These are phyloP conservation scores for Aradophagus sp. DNA, from an alignment of 1,140 invertebrate genomes.

Conservation along the genomic window DNA sequence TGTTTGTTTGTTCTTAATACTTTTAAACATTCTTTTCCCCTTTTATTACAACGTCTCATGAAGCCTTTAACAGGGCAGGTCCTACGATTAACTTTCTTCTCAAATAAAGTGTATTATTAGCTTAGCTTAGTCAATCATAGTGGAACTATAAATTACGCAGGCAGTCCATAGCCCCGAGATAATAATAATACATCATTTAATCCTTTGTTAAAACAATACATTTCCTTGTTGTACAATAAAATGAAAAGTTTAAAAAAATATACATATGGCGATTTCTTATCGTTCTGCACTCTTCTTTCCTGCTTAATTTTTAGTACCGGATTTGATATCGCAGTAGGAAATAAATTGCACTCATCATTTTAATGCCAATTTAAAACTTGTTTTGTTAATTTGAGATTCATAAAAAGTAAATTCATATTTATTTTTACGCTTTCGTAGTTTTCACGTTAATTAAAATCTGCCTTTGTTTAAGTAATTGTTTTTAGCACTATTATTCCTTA, in stretches of 20 bases:
- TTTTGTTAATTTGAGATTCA: too few relatives aligned
- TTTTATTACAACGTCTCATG: constrained; percentile 59
- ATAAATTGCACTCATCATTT: constrained; percentile 1
- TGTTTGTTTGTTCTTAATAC: constrained; percentile 50
- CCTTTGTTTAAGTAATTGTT: too few relatives aligned
- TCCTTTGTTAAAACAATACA: constrained; percentile 71
- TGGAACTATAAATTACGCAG: constrained; percentile 66
- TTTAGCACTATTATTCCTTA: too few relatives aligned
- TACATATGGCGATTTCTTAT: constrained; percentile 32
- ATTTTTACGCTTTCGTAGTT: too few relatives aligned
- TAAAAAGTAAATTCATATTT: too few relatives aligned
- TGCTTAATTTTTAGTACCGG: constrained; percentile 41
- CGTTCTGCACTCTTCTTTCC: constrained; percentile 65
- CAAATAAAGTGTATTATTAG: constrained; percentile 69
- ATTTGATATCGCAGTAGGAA: too few relatives aligned
- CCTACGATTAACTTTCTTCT: constrained; percentile 66
- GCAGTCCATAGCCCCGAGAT: constrained; percentile 64
- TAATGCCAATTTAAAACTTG: too few relatives aligned
- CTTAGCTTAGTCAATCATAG: constrained; percentile 68
- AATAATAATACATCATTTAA: constrained; percentile 67
- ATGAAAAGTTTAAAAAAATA: constrained; percentile 67
- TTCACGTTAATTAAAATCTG: too few relatives aligned
- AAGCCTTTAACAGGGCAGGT: constrained; percentile 71
- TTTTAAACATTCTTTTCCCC: constrained; percentile 22
- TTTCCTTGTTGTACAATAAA: constrained; percentile 73